Conservation (phyloP, 2,113 vertebrate species). For the Xenotilapia caudafasciata region DNA sequence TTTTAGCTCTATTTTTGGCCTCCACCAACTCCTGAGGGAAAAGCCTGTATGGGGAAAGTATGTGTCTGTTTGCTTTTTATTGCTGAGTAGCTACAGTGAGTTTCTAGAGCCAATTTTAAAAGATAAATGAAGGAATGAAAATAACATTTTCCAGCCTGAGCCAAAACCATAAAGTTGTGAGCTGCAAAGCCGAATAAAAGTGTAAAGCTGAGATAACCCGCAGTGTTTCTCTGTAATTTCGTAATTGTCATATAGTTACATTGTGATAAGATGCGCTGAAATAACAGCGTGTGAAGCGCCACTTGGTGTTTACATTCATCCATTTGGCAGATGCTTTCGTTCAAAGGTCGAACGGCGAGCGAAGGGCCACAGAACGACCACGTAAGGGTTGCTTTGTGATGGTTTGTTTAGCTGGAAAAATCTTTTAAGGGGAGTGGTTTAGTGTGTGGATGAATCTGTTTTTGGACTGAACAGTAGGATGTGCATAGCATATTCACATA, state of each 20-base stretch:
- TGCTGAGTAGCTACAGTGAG: not conserved
- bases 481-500: not conserved
- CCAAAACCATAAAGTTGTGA: not conserved
- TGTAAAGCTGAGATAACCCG: not conserved
- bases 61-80: not conserved
- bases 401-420: not conserved
- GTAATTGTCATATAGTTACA: not conserved
- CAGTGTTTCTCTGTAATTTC: not conserved
- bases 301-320: not conserved
- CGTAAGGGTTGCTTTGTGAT: not conserved
- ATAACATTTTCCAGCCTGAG: not conserved
- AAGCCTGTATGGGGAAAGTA: not conserved
- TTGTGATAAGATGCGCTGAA: not conserved
- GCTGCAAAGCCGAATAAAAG: not conserved
- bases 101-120: not conserved
- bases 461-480: not conserved
- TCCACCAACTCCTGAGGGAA: not conserved
- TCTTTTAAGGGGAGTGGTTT: not conserved
- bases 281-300: not conserved
- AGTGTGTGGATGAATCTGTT: not conserved
- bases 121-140: not conserved
- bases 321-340: not conserved
- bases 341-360: not conserved
- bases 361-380: not conserved
- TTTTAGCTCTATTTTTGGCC: not conserved